These are phyloP conservation scores for Ennomos fuscantarius DNA, from an alignment of 2,888 invertebrate species.

Conservation along the genomic window DNA sequence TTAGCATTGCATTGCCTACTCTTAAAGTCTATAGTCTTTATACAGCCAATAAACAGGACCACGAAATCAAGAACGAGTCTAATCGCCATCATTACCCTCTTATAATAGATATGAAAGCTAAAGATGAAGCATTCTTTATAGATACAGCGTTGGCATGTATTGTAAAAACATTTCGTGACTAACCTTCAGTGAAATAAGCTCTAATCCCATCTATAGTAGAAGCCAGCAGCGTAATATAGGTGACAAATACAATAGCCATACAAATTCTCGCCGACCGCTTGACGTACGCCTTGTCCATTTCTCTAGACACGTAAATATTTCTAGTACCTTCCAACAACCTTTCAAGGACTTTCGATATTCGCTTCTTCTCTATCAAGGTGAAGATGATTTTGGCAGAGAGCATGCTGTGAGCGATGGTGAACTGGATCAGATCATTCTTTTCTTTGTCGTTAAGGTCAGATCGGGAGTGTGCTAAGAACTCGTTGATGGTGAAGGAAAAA, in stretches of 20 bases:
- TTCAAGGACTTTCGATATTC: constrained; percentile 49
- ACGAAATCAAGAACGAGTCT: too few relatives aligned
- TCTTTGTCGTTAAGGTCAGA: constrained; percentile 55
- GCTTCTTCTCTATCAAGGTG: constrained; percentile 48
- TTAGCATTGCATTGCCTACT: too few relatives aligned
- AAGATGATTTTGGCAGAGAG: constrained; percentile 53
- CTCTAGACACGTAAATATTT: constrained; percentile 35
- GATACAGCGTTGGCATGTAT: too few relatives aligned
- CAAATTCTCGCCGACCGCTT: constrained; percentile 46
- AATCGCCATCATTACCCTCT: too few relatives aligned
- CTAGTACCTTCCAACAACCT: constrained; percentile 56
- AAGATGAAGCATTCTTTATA: too few relatives aligned
- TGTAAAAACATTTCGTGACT: constrained; percentile 2
- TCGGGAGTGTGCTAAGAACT: constrained; percentile 48
- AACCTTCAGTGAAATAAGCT: constrained; percentile 55
- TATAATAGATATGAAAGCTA: too few relatives aligned
- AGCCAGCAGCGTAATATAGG: constrained; percentile 44
- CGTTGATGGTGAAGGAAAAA: constrained; percentile 46
- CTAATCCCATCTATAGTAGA: constrained; percentile 48
- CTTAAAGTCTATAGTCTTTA: too few relatives aligned
- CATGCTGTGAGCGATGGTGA: constrained; percentile 53
- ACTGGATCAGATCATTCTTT: constrained; percentile 53
- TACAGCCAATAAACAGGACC: too few relatives aligned
- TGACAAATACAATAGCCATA: constrained; percentile 29
- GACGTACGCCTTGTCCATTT: constrained; percentile 51